Evolutionary conservation across 2,113 vertebrate genomes (phyloP).

Genomic region (Lynx canadensis): DNA sequence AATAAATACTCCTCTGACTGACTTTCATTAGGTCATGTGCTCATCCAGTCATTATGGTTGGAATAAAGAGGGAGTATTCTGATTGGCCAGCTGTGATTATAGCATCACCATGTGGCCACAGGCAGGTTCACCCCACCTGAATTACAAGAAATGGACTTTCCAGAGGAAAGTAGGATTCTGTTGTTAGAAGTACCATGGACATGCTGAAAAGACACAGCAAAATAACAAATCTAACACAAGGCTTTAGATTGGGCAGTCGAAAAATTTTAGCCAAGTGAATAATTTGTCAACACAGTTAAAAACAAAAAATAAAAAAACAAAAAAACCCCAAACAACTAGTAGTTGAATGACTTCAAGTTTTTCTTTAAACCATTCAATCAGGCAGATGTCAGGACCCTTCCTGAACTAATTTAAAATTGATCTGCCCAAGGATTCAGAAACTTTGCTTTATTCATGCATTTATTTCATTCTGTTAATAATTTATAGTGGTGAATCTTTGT

Average conservation of each 20-base stretch:
- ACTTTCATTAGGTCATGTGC: background rate
- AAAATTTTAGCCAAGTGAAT: background rate
- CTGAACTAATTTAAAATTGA: conserved; percentile 38
- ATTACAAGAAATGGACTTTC: background rate
- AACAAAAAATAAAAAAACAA: background rate
- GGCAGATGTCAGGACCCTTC: background rate
- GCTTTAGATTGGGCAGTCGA: background rate
- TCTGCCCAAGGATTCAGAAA: background rate
- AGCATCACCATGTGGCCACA: no score
- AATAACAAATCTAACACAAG: background rate
- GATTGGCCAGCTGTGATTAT: background rate
- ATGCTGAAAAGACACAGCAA: background rate
- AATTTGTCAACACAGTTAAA: background rate
- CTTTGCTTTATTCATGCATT: conserved; percentile 20
- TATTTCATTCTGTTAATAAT: conserved; percentile 46
- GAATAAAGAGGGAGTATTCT: background rate
- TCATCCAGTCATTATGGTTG: background rate
- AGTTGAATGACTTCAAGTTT: background rate
- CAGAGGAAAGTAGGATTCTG: background rate
- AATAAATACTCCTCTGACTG: background rate
- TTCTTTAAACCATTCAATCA: background rate
- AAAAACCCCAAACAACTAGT: background rate
- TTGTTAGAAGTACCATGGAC: background rate
- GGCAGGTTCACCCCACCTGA: background rate
- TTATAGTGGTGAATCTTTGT: background rate